Percentiles rank a stretch among this genome's conserved stretches.
Conservation (phyloP, 2,113 vertebrate genomes). For the Ctenomys sociabilis region DNA sequence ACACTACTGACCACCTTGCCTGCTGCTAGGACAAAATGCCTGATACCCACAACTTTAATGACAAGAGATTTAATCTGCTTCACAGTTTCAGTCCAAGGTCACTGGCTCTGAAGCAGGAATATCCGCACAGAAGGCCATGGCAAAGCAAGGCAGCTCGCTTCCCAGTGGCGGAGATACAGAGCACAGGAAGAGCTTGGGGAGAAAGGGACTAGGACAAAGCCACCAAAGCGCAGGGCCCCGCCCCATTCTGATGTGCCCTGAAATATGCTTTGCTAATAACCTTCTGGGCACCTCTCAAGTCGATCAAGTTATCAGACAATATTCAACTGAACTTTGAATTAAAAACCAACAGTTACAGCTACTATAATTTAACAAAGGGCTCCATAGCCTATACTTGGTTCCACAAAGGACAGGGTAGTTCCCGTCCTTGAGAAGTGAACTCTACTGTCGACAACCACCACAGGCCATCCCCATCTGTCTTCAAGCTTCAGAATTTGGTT, state of each 20-base stretch:
- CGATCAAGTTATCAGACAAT: background rate
- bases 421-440: background rate
- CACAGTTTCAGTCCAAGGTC: background rate
- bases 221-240: background rate
- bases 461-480: no score
- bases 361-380: background rate
- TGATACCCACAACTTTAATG: background rate
- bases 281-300: background rate
- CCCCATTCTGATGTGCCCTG: background rate
- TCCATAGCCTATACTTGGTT: no score
- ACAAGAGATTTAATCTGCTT: background rate
- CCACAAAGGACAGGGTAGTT: background rate
- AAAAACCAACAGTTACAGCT: background rate
- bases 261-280: background rate
- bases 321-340: background rate
- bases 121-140: background rate
- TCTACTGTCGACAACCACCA: background rate
- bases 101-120: background rate
- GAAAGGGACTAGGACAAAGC: background rate
- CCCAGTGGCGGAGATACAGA: no score
- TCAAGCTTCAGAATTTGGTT: background rate
- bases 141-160: background rate
- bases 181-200: background rate
- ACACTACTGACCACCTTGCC: background rate
- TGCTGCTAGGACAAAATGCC: no score